Percentiles rank a stretch among this genome's conserved stretches.
phyloP scores from a whole-genome alignment of 2,797 vertebrate species.

The Hemibagrus guttatus region DNA sequence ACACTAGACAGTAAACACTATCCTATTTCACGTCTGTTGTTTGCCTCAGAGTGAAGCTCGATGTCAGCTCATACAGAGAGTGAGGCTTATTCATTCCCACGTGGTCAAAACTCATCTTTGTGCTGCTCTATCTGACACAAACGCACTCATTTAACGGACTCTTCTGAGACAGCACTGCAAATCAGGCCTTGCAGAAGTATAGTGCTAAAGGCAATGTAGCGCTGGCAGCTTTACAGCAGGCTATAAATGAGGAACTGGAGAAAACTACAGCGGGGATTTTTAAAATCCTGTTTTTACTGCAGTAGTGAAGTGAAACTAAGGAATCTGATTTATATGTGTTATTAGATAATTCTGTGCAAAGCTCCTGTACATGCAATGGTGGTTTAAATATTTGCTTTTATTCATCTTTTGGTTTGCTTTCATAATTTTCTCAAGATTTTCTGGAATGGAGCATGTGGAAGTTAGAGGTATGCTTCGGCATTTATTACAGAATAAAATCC shows the following conservation, averaged over 20 bases:
- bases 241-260: neutral
- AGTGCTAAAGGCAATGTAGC: neutral
- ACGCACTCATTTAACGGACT: neutral
- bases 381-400: neutral
- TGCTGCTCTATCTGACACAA: conserved; percentile 2
- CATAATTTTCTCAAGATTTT: neutral
- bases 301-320: neutral
- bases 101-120: neutral
- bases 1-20: neutral
- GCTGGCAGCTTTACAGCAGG: neutral
- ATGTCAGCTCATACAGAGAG: neutral
- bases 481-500: neutral
- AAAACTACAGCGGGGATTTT: neutral
- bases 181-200: neutral
- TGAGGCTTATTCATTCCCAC: neutral
- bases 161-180: neutral
- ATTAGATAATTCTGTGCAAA: neutral
- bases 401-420: neutral
- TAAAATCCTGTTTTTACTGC: neutral
- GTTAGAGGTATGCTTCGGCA: neutral
- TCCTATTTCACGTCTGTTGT: neutral
- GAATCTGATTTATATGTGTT: neutral
- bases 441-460: neutral
- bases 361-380: neutral
- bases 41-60: neutral